Base-by-base conservation (phyloP, 2,797 vertebrate species). In the Leontocebus nigricollis region DNA sequence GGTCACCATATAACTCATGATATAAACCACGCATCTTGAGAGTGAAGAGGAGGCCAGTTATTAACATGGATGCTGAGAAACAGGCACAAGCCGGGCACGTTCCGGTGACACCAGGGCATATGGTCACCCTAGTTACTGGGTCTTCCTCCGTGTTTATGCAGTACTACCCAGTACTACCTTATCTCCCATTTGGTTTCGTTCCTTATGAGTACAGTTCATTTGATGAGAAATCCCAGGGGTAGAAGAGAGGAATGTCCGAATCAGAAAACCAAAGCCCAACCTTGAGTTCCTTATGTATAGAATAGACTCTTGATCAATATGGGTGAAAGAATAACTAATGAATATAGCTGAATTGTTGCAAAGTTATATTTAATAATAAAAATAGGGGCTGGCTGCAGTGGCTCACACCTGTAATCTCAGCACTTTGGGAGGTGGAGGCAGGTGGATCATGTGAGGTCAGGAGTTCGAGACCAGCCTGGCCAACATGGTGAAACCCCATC, bases 131-230 rank as follows among this genome's bases (percentile, higher is more conserved):
- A 4, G 10, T 55, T 30, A 15, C n/a, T 12, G 24, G 30, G 36
- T 64, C 22, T 46, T 36, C 22, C 4, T 87, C 30, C 0, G 0
- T 39, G 6, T n/a, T 64, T 14, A 10, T 0, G 3, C 64, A 17
- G 26, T 30, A 33, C 44, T 20, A 6, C 27, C 36, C 64, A 17
- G 20, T 30, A 22, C 50, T 26, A 6, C 27, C 36, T 17, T 7
- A 12, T 33, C 73, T 67, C 24, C 27, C 24, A 2, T 20, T 50
- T 26, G 14, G 17, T 85, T 70, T 76, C 30, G 1, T 80, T 41
- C 15, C 26, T 87, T 15, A 8, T 15, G 20, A 30, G n/a, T 24
- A 27, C 88, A 39, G 44, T 36, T 14, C n/a, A 39, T 73, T 6
- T 44, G 64, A 33, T 46, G 46, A 46, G 75, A 86, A 59, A 70